Percentiles rank a stretch among this genome's conserved stretches.
These are phyloP conservation scores for Lithophane semibrunnea DNA, from an alignment of 2,888 invertebrate genomes.

Conservation along the genomic window DNA sequence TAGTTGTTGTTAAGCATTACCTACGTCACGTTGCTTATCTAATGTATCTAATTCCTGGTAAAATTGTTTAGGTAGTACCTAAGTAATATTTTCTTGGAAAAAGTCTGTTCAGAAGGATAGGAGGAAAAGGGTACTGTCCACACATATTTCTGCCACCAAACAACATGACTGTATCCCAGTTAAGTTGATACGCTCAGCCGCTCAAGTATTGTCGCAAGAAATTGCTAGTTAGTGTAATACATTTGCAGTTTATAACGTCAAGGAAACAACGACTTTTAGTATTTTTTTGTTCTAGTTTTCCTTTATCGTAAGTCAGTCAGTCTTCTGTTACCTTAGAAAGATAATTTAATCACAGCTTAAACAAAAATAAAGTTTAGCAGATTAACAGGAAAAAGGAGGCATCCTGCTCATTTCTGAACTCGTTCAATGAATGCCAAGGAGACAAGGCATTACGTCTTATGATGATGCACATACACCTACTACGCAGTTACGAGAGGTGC, in stretches of 20 bases:
- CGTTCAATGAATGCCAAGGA: constrained; percentile 36
- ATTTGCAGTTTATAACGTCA: not conserved
- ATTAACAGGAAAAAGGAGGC: not conserved
- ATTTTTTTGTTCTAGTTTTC: not conserved
- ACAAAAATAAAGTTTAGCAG: not conserved
- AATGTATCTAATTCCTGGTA: constrained; percentile 47
- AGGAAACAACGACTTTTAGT: no score
- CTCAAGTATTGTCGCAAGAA: not conserved
- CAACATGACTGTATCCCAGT: not conserved
- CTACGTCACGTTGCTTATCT: constrained; percentile 14
- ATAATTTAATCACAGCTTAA: not conserved
- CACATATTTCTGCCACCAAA: not conserved
- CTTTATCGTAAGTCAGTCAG: not conserved
- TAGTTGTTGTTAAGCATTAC: constrained; percentile 42
- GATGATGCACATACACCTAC: constrained; percentile 25
- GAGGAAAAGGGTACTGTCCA: not conserved
- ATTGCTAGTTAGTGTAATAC: not conserved
- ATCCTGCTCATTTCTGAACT: not conserved
- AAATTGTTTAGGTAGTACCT: constrained; percentile 10
- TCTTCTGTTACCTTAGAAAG: not conserved
- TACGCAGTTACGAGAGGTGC: constrained; percentile 55
- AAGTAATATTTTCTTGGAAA: constrained; percentile 5
- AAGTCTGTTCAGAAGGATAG: not conserved
- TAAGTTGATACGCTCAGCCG: not conserved
- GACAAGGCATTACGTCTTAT: constrained; percentile 2